phyloP scores from a whole-genome alignment of 2,797 vertebrate species.

The Pipistrellus pygmaeus region DNA sequence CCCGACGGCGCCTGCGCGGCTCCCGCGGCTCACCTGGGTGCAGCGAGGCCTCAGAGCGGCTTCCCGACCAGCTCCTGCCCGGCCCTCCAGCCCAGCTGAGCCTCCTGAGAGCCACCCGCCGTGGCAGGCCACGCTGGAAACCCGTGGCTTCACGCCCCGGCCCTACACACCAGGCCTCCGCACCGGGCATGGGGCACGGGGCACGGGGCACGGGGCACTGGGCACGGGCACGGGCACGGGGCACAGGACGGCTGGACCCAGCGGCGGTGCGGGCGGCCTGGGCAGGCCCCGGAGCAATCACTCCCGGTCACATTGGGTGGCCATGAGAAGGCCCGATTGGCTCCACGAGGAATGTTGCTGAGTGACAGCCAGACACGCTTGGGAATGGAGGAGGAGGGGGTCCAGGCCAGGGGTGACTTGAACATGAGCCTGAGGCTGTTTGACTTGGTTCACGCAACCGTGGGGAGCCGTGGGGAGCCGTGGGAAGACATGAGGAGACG shows the following conservation, averaged over 20 bases:
- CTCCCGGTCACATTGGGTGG: neutral
- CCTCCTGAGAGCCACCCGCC: neutral
- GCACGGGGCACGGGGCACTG: no score
- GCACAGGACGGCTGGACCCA: neutral
- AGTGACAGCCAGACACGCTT: neutral
- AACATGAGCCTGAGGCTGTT: neutral
- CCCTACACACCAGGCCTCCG: neutral
- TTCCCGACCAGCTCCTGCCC: neutral
- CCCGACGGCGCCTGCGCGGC: neutral
- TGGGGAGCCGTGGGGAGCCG: no score
- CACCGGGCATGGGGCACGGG: no score
- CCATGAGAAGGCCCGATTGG: neutral
- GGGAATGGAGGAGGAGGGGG: neutral
- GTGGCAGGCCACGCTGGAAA: neutral
- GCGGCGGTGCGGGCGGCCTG: rapidly evolving
- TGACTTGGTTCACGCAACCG: neutral
- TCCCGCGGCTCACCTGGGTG: neutral
- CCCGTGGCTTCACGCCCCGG: rapidly evolving
- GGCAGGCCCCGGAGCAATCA: neutral
- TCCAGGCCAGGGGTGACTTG: neutral
- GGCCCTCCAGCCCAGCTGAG: neutral
- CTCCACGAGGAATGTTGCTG: neutral
- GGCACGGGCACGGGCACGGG: no score
- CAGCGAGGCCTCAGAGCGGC: rapidly evolving
- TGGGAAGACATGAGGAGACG: no score